phyloP scores from a whole-genome alignment of 35 echinoderm and acorn worm genomes.

The Apostichopus parvimensis region DNA sequence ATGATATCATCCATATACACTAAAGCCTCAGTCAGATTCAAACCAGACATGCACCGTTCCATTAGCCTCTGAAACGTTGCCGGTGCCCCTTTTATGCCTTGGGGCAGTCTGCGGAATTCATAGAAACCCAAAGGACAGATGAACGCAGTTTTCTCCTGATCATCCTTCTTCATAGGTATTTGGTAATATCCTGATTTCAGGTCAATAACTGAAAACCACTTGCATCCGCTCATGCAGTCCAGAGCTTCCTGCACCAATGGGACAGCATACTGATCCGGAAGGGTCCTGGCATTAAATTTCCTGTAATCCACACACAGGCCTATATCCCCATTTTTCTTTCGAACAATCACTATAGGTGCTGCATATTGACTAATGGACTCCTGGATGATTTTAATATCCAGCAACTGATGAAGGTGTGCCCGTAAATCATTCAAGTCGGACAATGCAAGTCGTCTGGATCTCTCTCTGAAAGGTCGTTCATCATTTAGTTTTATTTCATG shows the following conservation, averaged over 20 bases:
- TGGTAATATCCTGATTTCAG: slow-evolving; percentile 82
- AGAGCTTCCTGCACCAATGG: slow-evolving; percentile 70
- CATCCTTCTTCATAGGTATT: slow-evolving; percentile 64
- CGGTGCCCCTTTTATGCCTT: slow-evolving; percentile 66
- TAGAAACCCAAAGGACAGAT: slow-evolving; percentile 78
- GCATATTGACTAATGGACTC: slow-evolving; percentile 74
- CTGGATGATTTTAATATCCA: slow-evolving; percentile 50
- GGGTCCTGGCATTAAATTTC: slow-evolving; percentile 58
- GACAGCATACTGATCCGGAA: slow-evolving; percentile 68
- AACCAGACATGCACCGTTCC: slow-evolving; percentile 69
- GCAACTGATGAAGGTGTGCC: slow-evolving; percentile 21
- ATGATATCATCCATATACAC: slow-evolving; percentile 74
- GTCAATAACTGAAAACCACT: slow-evolving; percentile 83
- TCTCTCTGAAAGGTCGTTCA: slow-evolving; percentile 31
- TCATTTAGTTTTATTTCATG: slow-evolving; percentile 40
- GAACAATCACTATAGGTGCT: slow-evolving; percentile 66
- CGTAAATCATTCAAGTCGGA: slow-evolving; percentile 20
- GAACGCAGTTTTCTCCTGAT: slow-evolving; percentile 80
- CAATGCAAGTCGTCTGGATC: neutral
- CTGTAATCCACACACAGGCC: slow-evolving; percentile 75
- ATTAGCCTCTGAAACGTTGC: slow-evolving; percentile 84
- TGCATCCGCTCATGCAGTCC: slow-evolving; percentile 51
- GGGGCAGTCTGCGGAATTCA: slow-evolving; percentile 66
- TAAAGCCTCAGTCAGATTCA: slow-evolving; percentile 59
- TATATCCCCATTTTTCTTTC: slow-evolving; percentile 73